These are phyloP conservation scores for Linnaemya tessellans DNA, from an alignment of 2,888 invertebrate genomes.

Conservation along the genomic window DNA sequence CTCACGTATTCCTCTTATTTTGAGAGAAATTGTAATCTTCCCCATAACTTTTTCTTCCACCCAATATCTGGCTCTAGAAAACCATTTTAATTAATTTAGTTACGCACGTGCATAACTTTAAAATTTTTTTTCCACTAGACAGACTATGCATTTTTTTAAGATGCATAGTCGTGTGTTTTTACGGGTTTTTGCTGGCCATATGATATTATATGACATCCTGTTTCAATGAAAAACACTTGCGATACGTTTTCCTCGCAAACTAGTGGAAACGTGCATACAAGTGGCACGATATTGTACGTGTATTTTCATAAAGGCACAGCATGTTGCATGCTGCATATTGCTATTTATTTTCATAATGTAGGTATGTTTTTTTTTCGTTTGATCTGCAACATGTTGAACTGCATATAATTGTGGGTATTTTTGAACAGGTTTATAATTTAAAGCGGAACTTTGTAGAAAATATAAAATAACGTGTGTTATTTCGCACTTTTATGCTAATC, in stretches of 20 bases:
- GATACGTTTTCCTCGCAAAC: slow-evolving; percentile 20
- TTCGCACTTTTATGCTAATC: slow-evolving; percentile 74
- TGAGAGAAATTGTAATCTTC: not conserved
- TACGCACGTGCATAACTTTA: slow-evolving; percentile 69
- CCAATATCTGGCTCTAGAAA: slow-evolving; percentile 37
- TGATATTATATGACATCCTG: slow-evolving; percentile 69
- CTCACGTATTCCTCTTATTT: too few relatives aligned
- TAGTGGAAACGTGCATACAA: slow-evolving; percentile 11
- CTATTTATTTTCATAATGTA: slow-evolving; percentile 15
- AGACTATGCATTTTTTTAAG: not conserved
- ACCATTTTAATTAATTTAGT: slow-evolving; percentile 69
- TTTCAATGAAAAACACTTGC: slow-evolving; percentile 62
- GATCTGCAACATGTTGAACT: slow-evolving; percentile 3
- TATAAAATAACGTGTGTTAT: slow-evolving; percentile 62
- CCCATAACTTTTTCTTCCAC: not conserved
- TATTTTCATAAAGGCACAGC: slow-evolving; percentile 40
- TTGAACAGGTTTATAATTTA: slow-evolving; percentile 31
- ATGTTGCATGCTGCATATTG: slow-evolving; percentile 53
- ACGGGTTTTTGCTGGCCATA: slow-evolving; percentile 51
- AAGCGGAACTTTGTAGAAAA: slow-evolving; percentile 49
- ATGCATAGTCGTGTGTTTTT: slow-evolving; percentile 23
- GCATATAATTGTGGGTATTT: slow-evolving; percentile 24
- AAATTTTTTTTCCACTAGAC: slow-evolving; percentile 3
- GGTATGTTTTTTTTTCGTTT: not conserved
- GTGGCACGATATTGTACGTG: slow-evolving; percentile 10